Conservation (phyloP, 2,888 invertebrate species). For the Yponomeuta evonymella region DNA sequence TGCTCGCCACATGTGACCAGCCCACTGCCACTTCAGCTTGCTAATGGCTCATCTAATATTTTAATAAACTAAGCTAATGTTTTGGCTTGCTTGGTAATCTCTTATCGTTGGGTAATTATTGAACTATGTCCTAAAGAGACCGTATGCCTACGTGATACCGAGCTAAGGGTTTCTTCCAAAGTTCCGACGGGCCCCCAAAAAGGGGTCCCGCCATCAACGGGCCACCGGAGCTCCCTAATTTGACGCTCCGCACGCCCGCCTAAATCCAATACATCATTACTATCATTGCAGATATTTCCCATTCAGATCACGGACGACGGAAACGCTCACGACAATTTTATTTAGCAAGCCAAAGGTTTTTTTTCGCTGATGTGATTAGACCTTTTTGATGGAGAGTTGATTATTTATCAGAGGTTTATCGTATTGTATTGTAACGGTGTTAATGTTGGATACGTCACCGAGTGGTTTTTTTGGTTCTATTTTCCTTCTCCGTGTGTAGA, state of each 20-base stretch:
- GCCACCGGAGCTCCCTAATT: conserved; percentile 6
- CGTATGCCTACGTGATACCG: too few relatives aligned
- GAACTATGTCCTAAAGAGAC: too few relatives aligned
- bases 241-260: conserved; percentile 17
- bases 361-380: neutral
- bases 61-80: too few relatives aligned
- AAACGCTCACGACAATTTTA: conserved; percentile 39
- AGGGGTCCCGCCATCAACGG: conserved; percentile 3
- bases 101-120: too few relatives aligned
- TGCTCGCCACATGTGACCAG: too few relatives aligned
- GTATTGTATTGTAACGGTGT: too few relatives aligned
- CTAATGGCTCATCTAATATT: too few relatives aligned
- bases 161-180: neutral
- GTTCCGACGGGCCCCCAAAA: neutral
- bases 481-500: too few relatives aligned
- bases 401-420: neutral
- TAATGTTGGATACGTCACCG: too few relatives aligned
- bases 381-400: neutral
- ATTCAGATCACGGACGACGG: conserved; percentile 35
- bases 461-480: too few relatives aligned
- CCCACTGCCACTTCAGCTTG: too few relatives aligned
- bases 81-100: too few relatives aligned
- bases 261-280: conserved; percentile 51
- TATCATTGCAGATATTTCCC: conserved; percentile 39
- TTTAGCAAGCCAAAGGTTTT: conserved; percentile 24